Percentiles rank a stretch among this genome's conserved stretches.
Evolutionary conservation across 2,113 vertebrate species (phyloP).

Genomic region (Nothobranchius kuhntae): DNA sequence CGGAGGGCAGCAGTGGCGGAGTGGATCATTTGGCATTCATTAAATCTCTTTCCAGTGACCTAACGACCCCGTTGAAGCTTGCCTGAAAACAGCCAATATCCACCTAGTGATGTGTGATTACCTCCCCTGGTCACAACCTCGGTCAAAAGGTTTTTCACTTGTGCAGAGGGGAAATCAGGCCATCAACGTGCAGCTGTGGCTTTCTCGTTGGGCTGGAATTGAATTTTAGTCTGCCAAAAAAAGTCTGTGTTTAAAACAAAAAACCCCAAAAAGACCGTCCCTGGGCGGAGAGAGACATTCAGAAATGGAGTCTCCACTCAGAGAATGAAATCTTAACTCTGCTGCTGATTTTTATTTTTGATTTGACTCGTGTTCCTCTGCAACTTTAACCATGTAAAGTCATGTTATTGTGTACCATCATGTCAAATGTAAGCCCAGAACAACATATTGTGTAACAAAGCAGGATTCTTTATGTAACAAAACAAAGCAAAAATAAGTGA

Average conservation of each 20-base stretch:
- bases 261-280: background rate
- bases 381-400: no score
- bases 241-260: conserved; percentile 25
- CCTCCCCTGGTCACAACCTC: conserved; percentile 46
- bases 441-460: no score
- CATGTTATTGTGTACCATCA: no score
- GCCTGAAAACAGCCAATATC: conserved; percentile 41
- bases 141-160: conserved; percentile 46
- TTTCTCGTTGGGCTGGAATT: conserved; percentile 43
- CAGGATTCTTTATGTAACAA: no score
- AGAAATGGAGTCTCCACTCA: background rate
- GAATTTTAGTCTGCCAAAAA: conserved; percentile 11
- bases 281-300: conserved; percentile 21
- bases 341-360: no score
- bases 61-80: conserved; percentile 20
- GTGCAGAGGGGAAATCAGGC: conserved; percentile 41
- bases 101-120: conserved; percentile 51
- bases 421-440: no score
- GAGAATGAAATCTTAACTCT: background rate
- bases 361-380: no score
- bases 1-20: conserved; percentile 20
- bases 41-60: conserved; percentile 43
- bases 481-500: no score
- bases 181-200: conserved; percentile 38
- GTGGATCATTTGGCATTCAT: conserved; percentile 57